A percentile compares a stretch with the other conserved stretches of the same genome.
phyloP scores from a whole-genome alignment of 2,113 vertebrate species.

The Chamaea fasciata region DNA sequence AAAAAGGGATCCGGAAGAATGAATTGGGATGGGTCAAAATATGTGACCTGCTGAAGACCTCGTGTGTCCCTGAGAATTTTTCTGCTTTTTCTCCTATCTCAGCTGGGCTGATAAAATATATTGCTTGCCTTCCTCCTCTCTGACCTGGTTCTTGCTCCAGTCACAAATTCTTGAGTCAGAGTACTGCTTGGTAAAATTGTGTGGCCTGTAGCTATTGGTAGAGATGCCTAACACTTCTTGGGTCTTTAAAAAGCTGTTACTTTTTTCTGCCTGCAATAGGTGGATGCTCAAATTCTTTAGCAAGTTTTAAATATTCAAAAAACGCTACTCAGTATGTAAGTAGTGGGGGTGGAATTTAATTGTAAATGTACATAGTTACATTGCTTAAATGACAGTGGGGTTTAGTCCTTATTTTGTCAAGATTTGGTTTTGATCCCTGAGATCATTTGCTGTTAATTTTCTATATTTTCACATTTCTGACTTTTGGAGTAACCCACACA shows the following conservation, averaged over 20 bases:
- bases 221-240: background rate
- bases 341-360: constrained; percentile 2
- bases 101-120: background rate
- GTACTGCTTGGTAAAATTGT: background rate
- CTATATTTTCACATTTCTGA: background rate
- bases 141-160: background rate
- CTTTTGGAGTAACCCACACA: constrained; percentile 21
- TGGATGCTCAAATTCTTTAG: background rate
- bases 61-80: background rate
- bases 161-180: background rate
- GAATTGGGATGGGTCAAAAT: background rate
- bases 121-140: background rate
- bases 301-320: background rate
- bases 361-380: background rate
- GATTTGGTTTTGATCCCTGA: background rate
- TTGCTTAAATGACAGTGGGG: background rate
- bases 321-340: background rate
- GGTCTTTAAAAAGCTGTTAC: background rate
- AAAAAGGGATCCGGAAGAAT: background rate
- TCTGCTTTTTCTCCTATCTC: background rate
- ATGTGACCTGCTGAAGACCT: background rate
- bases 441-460: background rate
- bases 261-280: background rate
- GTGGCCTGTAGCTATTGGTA: background rate
- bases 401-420: background rate